phyloP scores from a whole-genome alignment of 2,888 invertebrate species.

The Ophioninae sp. region DNA sequence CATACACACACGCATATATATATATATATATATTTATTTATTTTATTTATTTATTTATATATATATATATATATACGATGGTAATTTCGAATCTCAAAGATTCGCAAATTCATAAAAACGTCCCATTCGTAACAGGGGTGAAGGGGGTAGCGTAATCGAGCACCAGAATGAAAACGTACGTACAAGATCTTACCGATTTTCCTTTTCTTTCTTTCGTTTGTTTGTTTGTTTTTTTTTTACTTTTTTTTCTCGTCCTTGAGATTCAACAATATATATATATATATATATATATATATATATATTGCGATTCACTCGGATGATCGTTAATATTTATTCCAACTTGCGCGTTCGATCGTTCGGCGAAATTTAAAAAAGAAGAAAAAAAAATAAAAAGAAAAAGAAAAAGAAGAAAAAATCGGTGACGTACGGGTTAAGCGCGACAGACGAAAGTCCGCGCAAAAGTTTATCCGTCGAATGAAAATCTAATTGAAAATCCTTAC shows the following conservation, averaged over 20 bases:
- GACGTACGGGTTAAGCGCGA: slow-evolving; percentile 1
- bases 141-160: slow-evolving; percentile 74
- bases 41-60: slow-evolving; percentile 52
- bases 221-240: background rate
- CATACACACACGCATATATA: background rate
- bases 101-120: slow-evolving; percentile 70
- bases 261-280: slow-evolving; percentile 37
- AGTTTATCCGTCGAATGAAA: slow-evolving; percentile 24
- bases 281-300: too few species aligned
- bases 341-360: background rate
- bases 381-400: background rate
- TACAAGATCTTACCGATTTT: slow-evolving; percentile 56
- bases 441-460: slow-evolving; percentile 12
- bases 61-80: background rate
- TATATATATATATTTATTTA: too few species aligned
- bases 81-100: slow-evolving; percentile 67
- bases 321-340: slow-evolving; percentile 4
- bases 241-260: slow-evolving; percentile 39
- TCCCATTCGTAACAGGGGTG: slow-evolving; percentile 54
- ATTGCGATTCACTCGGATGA: slow-evolving; percentile 27
- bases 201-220: too few species aligned
- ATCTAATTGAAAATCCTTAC: slow-evolving; percentile 31
- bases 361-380: slow-evolving; percentile 9
- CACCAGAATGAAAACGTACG: slow-evolving; percentile 77
- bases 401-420: background rate